phyloP scores from a whole-genome alignment of 2,113 vertebrate genomes.

The Phaethon lepturus region DNA sequence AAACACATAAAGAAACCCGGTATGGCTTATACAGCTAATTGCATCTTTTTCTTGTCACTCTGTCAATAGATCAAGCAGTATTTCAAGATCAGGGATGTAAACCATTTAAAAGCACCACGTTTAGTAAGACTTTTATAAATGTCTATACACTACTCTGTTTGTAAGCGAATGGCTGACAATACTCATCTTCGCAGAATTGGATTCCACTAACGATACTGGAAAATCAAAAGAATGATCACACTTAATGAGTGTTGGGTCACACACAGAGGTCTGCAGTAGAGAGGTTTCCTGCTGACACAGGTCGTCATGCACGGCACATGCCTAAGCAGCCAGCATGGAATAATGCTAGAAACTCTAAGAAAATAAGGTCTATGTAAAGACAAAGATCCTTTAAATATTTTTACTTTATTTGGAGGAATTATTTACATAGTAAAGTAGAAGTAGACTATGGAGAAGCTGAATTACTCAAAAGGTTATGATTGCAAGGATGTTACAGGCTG shows the following conservation, averaged over 20 bases:
- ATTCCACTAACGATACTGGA: background rate
- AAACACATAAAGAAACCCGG: background rate
- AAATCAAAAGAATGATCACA: background rate
- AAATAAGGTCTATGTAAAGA: background rate
- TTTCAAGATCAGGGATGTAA: conserved; percentile 3
- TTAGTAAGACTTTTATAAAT: conserved; percentile 16
- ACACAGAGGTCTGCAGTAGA: background rate
- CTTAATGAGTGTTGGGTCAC: background rate
- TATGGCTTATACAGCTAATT: background rate
- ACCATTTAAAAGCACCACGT: background rate
- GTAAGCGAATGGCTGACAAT: background rate
- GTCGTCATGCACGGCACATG: background rate
- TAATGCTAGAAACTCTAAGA: background rate
- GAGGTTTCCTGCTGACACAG: background rate
- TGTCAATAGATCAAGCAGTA: background rate
- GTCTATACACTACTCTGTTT: background rate
- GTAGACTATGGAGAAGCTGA: background rate
- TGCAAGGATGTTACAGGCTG: background rate
- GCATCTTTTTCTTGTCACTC: background rate
- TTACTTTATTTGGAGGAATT: background rate
- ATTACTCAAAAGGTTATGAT: background rate
- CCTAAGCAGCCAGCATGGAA: background rate
- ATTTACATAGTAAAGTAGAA: background rate
- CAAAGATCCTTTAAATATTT: background rate
- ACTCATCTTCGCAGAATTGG: background rate